A percentile compares a stretch with the other conserved stretches of the same genome.
Conservation (phyloP, 1,140 invertebrate genomes). For the Caenorhabditis elegans region DNA sequence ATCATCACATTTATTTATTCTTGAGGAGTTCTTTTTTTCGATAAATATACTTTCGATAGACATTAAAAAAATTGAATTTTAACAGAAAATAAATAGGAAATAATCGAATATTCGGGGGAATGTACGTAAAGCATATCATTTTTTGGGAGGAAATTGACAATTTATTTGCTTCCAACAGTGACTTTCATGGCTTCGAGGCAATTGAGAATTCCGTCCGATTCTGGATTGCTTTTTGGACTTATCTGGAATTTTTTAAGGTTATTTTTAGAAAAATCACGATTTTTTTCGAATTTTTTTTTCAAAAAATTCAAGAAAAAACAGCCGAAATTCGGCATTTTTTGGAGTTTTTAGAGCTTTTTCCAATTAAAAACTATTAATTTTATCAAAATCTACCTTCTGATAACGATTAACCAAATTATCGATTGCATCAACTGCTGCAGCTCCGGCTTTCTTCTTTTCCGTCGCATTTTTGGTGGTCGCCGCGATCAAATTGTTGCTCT, state of each 20-base stretch:
- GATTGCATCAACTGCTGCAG: background rate
- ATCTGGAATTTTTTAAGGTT: background rate
- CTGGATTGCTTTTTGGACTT: background rate
- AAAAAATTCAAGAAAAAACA: background rate
- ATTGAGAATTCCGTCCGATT: constrained; percentile 14
- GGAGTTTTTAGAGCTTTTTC: too few relatives aligned
- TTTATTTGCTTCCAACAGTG: constrained; percentile 19
- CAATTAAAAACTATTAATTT: too few relatives aligned
- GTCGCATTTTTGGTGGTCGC: background rate
- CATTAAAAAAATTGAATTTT: too few relatives aligned
- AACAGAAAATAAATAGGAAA: too few relatives aligned
- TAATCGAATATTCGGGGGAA: background rate
- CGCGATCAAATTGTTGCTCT: constrained; percentile 9
- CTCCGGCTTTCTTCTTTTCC: background rate
- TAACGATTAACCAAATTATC: constrained; percentile 1
- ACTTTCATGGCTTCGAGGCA: constrained; percentile 20
- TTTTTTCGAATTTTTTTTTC: too few relatives aligned
- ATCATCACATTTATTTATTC: too few relatives aligned
- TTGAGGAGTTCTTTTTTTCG: too few relatives aligned
- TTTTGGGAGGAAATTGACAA: background rate
- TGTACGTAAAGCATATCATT: background rate
- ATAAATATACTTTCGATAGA: too few relatives aligned
- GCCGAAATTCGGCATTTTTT: background rate
- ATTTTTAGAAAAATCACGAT: too few relatives aligned
- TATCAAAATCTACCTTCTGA: background rate